These are phyloP conservation scores for Scaptodrosophila lebanonensis DNA, from an alignment of 1,140 invertebrate species.

Conservation along the genomic window DNA sequence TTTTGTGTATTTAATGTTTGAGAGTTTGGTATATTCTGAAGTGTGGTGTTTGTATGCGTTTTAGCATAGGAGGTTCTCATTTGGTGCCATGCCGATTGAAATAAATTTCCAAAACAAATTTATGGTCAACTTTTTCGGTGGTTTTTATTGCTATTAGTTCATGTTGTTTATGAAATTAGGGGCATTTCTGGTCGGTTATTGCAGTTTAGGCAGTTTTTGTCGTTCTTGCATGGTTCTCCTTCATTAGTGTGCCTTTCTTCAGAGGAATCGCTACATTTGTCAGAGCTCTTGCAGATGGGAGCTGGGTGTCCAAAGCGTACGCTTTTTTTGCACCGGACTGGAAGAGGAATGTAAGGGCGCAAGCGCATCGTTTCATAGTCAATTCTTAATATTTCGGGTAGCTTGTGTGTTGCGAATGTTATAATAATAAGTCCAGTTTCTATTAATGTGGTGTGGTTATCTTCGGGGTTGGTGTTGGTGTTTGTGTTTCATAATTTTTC, in stretches of 20 bases:
- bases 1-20: conserved; percentile 2
- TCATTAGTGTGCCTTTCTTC: neutral
- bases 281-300: conserved; percentile 9
- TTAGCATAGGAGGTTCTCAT: conserved; percentile 3
- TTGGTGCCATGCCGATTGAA: neutral
- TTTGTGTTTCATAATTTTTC: no score
- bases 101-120: conserved; percentile 1
- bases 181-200: conserved; percentile 10
- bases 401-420: no score
- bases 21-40: neutral
- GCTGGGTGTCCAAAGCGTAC: conserved; percentile 12
- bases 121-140: conserved; percentile 9
- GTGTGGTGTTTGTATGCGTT: neutral
- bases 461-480: no score
- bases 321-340: conserved; percentile 7
- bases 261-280: neutral
- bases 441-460: no score
- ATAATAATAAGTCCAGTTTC: no score
- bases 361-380: no score
- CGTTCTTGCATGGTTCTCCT: conserved; percentile 4
- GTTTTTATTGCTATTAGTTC: conserved; percentile 10
- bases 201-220: conserved; percentile 1
- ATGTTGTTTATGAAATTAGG: neutral
- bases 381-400: no score
- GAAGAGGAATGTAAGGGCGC: no score